Evolutionary conservation across 2,113 vertebrate species (phyloP), one percentile per base, ranked within the genome.

Genomic region (Poeciliopsis retropinna): DNA sequence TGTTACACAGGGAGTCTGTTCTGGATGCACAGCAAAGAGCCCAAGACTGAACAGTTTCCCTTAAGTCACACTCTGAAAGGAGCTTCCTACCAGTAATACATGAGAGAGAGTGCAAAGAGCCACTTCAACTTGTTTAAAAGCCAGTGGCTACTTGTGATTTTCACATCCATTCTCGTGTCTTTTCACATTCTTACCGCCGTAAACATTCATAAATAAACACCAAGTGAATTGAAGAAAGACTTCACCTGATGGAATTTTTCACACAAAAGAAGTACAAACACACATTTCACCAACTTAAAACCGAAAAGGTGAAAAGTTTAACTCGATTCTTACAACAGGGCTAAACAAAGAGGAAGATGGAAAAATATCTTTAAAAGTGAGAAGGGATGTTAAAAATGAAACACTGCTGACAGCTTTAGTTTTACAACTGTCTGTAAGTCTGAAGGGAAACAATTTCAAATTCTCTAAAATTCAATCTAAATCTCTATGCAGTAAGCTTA

Each of bases 121-220:
- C 79, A 75, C 78, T 78, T 75, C 63, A 80, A 62, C 73, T 85
- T 72, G 77, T 90, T 87, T 76, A 88, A 92, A 86, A 84, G 80
- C 86, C 62, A 29, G 64, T 61, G 76, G 83, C 75, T 84, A 85
- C 76, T 71, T 87, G 82, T 75, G 90, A 75, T 70, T 77, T 73
- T 75, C 84, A 79, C 77, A 87, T 89, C 76, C 60, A 78, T 68
- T 73, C 82, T 68, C 72, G 44, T 85, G 83, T 61, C 78, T 76
- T 79, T 86, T 87, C 73, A 67, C 75, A 82, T 85, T 86, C 79
- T 72, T 75, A 66, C 44, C 61, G 15, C 2, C 5, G 4, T 13
- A 29, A 14, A 28, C 37, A 28, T 64, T 47, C 77, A 81, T 64
- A 74, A 86, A 83, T 76, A 82, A 82, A 80, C 81, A 87, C 86